These are phyloP conservation scores for Coregonus suidteri DNA, from an alignment of 2,797 vertebrate genomes.

Conservation along the genomic window DNA sequence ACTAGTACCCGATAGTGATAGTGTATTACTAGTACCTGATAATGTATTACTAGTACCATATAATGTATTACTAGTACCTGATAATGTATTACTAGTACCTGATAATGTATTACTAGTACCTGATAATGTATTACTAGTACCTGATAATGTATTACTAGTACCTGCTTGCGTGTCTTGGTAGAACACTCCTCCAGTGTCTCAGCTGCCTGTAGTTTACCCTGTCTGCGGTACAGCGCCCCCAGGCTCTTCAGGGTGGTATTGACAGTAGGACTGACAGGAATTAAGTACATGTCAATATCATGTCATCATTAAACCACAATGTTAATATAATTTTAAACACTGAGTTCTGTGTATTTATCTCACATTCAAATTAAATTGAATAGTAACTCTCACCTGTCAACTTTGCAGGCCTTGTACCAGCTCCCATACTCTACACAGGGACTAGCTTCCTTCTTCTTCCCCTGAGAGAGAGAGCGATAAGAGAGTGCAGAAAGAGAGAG, in stretches of 20 bases:
- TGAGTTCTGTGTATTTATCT: too few species aligned
- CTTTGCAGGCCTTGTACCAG: constrained; percentile 92
- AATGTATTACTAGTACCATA: too few species aligned
- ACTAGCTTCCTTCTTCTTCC: constrained; percentile 77
- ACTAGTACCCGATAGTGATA: too few species aligned
- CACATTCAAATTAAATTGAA: background rate
- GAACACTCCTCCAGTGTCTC: constrained; percentile 89
- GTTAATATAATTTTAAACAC: too few species aligned
- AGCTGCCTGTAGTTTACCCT: constrained; percentile 88
- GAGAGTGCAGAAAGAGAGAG: background rate
- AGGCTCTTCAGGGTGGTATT: constrained; percentile 88
- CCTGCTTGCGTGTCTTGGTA: constrained; percentile 87
- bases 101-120: too few species aligned
- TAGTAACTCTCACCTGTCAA: constrained; percentile 80
- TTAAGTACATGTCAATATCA: too few species aligned
- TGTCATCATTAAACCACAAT: too few species aligned
- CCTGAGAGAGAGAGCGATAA: constrained; percentile 58
- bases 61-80: too few species aligned
- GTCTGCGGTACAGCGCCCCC: constrained; percentile 86
- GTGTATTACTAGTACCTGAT: too few species aligned
- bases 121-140: too few species aligned
- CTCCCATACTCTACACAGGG: constrained; percentile 86
- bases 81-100: too few species aligned
- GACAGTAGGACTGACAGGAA: constrained; percentile 80
- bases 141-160: constrained; percentile 26